Evolutionary conservation across 2,797 vertebrate genomes (phyloP).

Genomic region (Garrulus glandarius): DNA sequence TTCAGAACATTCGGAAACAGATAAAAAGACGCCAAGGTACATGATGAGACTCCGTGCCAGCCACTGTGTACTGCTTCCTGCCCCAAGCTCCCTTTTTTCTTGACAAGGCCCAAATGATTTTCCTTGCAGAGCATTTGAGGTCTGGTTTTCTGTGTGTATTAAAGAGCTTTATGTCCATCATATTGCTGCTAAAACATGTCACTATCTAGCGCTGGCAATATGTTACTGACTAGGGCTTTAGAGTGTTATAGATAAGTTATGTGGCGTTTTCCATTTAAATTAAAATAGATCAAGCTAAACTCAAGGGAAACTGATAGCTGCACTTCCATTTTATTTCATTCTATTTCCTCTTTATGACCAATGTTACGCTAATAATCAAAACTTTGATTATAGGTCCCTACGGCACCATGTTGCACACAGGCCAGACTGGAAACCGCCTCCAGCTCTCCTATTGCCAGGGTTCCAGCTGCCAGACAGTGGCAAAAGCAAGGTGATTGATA

Average conservation of each 20-base stretch:
- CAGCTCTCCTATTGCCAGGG: not conserved
- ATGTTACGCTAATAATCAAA: constrained; percentile 17
- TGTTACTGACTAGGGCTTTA: not conserved
- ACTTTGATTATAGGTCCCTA: not conserved
- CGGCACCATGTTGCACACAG: not conserved
- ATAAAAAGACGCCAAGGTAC: not conserved
- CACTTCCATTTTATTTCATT: constrained; percentile 29
- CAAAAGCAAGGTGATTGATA: not conserved
- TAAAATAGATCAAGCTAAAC: constrained; percentile 40
- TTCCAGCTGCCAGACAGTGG: not conserved
- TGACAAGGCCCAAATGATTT: not conserved
- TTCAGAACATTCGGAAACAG: not conserved
- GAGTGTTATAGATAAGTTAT: not conserved
- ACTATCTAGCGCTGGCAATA: not conserved
- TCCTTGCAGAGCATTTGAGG: not conserved
- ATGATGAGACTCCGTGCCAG: fast-evolving
- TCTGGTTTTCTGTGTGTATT: not conserved
- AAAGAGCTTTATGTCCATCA: not conserved
- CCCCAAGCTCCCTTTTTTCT: not conserved
- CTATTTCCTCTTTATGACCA: constrained; percentile 18
- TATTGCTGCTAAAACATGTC: not conserved
- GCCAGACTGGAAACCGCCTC: not conserved
- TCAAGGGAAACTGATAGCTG: constrained; percentile 16
- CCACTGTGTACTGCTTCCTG: not conserved
- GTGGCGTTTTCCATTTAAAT: constrained; percentile 35